These are phyloP conservation scores for Mesocricetus auratus DNA, from an alignment of 2,113 vertebrate species.

Conservation along the genomic window DNA sequence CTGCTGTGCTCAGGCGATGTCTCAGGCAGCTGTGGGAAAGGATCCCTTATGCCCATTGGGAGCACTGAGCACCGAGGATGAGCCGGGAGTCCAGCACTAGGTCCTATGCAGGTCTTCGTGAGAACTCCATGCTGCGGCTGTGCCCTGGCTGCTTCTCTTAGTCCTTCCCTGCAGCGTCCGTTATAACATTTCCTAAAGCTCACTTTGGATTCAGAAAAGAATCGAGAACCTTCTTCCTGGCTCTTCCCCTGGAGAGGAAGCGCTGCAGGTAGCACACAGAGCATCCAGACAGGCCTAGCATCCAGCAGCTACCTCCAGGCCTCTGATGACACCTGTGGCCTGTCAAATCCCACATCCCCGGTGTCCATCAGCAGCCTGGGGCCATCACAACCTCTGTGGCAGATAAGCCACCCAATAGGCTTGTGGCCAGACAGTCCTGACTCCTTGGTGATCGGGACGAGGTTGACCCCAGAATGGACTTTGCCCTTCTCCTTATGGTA, in stretches of 20 bases:
- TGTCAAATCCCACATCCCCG: conserved; percentile 69
- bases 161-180: neutral
- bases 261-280: accelerated
- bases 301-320: conserved; percentile 59
- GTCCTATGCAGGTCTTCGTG: neutral
- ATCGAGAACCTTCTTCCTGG: neutral
- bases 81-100: neutral
- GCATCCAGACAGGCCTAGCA: accelerated
- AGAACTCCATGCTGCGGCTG: accelerated
- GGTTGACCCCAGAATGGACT: neutral
- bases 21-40: neutral
- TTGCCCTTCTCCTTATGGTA: neutral
- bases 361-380: conserved; percentile 78
- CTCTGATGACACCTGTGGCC: conserved; percentile 63
- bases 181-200: neutral
- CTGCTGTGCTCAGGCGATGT: neutral
- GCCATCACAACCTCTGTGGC: conserved; percentile 66
- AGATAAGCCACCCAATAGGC: conserved; percentile 61
- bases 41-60: accelerated
- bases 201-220: neutral
- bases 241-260: accelerated
- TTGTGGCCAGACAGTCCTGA: conserved; percentile 69
- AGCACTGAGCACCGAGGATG: neutral
- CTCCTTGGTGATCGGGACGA: conserved; percentile 30
- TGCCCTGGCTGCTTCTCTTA: neutral